These are phyloP conservation scores for Gorsachius magnificus DNA, from an alignment of 2,797 vertebrate genomes.

Conservation along the genomic window DNA sequence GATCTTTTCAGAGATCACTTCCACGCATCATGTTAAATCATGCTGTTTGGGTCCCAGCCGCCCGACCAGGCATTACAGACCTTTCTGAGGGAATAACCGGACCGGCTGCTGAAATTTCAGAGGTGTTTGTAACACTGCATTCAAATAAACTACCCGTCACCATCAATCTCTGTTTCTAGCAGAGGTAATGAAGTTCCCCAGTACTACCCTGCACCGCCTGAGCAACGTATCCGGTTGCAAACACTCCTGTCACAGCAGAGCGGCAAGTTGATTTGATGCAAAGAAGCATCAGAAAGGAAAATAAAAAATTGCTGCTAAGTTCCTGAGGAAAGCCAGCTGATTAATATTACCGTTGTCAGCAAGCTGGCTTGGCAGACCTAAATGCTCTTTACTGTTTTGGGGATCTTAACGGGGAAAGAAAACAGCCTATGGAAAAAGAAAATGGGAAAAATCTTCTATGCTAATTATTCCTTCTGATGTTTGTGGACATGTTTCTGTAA, in stretches of 20 bases:
- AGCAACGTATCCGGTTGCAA: background rate
- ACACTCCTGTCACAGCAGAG: background rate
- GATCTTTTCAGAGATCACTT: slow-evolving; percentile 17
- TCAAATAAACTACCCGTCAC: background rate
- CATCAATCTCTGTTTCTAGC: background rate
- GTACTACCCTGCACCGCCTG: background rate
- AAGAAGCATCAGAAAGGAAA: slow-evolving; percentile 8
- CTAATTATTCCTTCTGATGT: slow-evolving; percentile 20
- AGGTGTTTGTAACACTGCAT: background rate
- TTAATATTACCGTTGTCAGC: slow-evolving; percentile 23
- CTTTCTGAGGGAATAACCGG: background rate
- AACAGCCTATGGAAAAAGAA: background rate
- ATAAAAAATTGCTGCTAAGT: background rate
- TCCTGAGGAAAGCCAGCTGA: background rate
- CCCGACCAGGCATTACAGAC: background rate
- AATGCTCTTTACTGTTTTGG: slow-evolving; percentile 2
- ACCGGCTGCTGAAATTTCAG: background rate
- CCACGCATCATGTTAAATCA: background rate
- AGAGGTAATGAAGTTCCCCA: background rate
- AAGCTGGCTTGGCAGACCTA: background rate
- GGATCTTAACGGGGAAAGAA: slow-evolving; percentile 9
- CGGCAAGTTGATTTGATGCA: background rate
- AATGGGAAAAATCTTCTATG: background rate
- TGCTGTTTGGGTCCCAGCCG: background rate
- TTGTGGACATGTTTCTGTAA: slow-evolving; percentile 25